phyloP scores from a whole-genome alignment of 2,113 vertebrate genomes.

The Esox niger region DNA sequence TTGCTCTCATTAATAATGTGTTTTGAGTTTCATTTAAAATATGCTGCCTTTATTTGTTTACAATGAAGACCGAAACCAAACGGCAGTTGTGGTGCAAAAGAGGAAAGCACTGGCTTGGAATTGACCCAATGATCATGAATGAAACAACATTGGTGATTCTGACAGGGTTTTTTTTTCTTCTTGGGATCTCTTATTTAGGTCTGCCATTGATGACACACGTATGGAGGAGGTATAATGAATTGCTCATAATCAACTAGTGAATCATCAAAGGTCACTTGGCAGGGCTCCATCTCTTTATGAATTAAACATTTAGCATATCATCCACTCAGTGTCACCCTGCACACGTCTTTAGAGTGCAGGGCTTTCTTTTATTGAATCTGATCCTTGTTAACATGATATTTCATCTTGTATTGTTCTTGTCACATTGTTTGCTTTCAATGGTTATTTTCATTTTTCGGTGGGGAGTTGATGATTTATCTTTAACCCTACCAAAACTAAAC shows the following conservation, averaged over 20 bases:
- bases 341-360: neutral
- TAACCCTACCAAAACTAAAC: neutral
- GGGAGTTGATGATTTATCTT: neutral
- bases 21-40: neutral
- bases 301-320: constrained; percentile 3
- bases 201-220: neutral
- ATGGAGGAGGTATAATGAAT: neutral
- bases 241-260: neutral
- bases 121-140: neutral
- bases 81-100: neutral
- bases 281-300: neutral
- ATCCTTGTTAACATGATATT: neutral
- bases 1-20: neutral
- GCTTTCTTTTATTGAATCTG: neutral
- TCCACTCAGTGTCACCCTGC: constrained; percentile 32
- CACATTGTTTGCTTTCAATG: neutral
- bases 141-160: neutral
- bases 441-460: neutral
- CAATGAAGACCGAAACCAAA: neutral
- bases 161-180: neutral
- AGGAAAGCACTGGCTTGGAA: neutral
- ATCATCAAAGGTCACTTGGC: neutral
- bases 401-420: neutral
- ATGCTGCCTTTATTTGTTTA: neutral
- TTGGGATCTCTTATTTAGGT: neutral